Conservation (phyloP, 2,888 invertebrate species). For the Cordilura impudica region DNA sequence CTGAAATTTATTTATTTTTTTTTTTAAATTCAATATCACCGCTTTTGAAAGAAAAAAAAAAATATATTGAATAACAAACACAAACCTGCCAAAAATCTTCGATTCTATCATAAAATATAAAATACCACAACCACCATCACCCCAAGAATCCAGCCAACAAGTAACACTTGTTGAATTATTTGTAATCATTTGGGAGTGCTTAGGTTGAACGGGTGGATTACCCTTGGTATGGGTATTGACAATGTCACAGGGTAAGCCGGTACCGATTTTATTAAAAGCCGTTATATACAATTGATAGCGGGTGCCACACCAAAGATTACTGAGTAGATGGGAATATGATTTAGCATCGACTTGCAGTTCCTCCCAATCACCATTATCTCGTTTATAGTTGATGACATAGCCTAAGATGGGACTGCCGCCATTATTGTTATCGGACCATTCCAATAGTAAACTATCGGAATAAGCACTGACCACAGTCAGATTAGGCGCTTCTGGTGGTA, state of each 20-base stretch:
- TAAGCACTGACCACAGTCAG: slow-evolving; percentile 89
- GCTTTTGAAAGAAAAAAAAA: too few species aligned
- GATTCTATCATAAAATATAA: slow-evolving; percentile 91
- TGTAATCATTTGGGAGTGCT: slow-evolving; percentile 88
- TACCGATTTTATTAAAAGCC: slow-evolving; percentile 93
- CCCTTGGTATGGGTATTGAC: slow-evolving; percentile 91
- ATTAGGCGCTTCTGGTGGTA: slow-evolving; percentile 91
- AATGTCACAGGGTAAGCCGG: slow-evolving; percentile 92
- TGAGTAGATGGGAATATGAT: slow-evolving; percentile 87
- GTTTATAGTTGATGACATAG: slow-evolving; percentile 93
- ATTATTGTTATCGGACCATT: slow-evolving; percentile 89
- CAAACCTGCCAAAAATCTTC: slow-evolving; percentile 79
- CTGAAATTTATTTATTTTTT: too few species aligned
- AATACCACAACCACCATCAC: slow-evolving; percentile 92
- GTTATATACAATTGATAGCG: slow-evolving; percentile 92
- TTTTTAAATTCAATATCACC: too few species aligned
- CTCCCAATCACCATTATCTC: slow-evolving; percentile 94
- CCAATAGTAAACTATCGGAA: slow-evolving; percentile 88
- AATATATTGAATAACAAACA: not conserved
- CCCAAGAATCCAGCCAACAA: slow-evolving; percentile 92
- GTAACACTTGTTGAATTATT: slow-evolving; percentile 92
- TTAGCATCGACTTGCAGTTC: slow-evolving; percentile 91
- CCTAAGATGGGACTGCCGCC: slow-evolving; percentile 90
- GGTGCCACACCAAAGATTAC: slow-evolving; percentile 92
- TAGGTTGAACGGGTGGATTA: slow-evolving; percentile 87